Base-by-base conservation (phyloP, 2,113 vertebrate species). In the Strix aluco region DNA sequence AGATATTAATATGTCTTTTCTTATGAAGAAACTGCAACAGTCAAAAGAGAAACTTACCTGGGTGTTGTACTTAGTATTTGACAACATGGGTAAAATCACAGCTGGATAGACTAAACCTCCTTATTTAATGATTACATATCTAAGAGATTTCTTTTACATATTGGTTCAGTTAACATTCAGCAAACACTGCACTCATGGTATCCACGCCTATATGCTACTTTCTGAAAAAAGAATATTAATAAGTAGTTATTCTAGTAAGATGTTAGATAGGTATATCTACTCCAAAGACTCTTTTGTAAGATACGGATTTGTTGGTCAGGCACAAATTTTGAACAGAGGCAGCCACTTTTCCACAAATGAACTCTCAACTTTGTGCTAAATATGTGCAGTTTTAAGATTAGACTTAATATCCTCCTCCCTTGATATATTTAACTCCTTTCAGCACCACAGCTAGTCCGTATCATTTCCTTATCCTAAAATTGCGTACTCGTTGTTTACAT, bases 131-230 rank as follows among this genome's bases (percentile, higher is more conserved):
- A 91, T 95, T 94, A 72, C 65, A 5, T 95, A 95, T 95, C 89
- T 95, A 95, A 91, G 62, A 91, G 81, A 96, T 94, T 96, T 92
- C 81, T 91, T 97, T 73, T 59, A 61, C 92, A 47, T 90, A 66
- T 83, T 91, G 78, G 73, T 65, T 97, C 81, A 88, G 86, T 49
- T 88, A 91, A 89, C 62, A 88, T 75, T 92, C 74, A 87, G 81
- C 91, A 96, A 96, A 96, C 74, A 95, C 47, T 49, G 21, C 0
- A 0, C 62, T 95, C 49, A 70, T 34, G 84, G 88, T 94, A 88
- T 72, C 40, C 86, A 91, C 42, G 1, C 92, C 92, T 91, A 55
- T 70, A 62, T 77, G 38, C 70, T 66, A 55, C 34, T 82, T 96
- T 95, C 71, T 94, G 89, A 92, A 78, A 87, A 69, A 83, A 94